Conservation (phyloP, 35 echinoderm and acorn worm genomes). For the Stichopus chloronotus region DNA sequence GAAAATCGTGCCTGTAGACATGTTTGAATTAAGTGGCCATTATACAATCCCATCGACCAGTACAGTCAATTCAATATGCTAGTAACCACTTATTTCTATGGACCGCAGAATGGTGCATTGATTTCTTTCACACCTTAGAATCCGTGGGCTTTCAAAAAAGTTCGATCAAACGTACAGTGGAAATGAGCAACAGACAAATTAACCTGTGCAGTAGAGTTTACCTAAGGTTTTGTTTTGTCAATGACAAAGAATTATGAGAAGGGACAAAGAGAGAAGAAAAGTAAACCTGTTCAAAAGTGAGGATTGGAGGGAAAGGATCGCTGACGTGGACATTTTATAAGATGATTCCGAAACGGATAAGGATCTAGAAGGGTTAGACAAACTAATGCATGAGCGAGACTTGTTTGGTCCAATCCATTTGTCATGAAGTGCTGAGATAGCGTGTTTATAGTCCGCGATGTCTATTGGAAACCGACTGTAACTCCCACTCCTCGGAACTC, state of each 20-base stretch:
- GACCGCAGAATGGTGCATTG: conserved; percentile 20
- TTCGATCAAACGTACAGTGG: neutral
- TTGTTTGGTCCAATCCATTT: too few species aligned
- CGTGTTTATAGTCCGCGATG: too few species aligned
- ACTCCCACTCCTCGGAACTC: too few species aligned
- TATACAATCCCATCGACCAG: conserved; percentile 10
- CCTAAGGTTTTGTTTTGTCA: neutral
- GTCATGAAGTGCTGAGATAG: too few species aligned
- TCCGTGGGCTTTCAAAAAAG: neutral
- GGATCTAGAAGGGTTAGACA: too few species aligned
- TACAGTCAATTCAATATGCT: conserved; percentile 5
- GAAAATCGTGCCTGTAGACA: neutral
- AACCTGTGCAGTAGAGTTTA: neutral
- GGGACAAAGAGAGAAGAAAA: neutral
- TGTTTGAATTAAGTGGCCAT: conserved; percentile 33
- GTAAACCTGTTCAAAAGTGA: neutral
- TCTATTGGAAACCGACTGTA: too few species aligned
- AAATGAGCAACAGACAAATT: neutral
- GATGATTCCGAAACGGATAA: too few species aligned
- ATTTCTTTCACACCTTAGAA: conserved; percentile 34
- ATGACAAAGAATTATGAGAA: neutral
- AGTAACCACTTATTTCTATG: neutral
- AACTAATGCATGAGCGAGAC: too few species aligned
- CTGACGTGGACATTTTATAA: too few species aligned
- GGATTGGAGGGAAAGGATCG: neutral